phyloP scores from a whole-genome alignment of 2,797 vertebrate species.

The Characodon lateralis region DNA sequence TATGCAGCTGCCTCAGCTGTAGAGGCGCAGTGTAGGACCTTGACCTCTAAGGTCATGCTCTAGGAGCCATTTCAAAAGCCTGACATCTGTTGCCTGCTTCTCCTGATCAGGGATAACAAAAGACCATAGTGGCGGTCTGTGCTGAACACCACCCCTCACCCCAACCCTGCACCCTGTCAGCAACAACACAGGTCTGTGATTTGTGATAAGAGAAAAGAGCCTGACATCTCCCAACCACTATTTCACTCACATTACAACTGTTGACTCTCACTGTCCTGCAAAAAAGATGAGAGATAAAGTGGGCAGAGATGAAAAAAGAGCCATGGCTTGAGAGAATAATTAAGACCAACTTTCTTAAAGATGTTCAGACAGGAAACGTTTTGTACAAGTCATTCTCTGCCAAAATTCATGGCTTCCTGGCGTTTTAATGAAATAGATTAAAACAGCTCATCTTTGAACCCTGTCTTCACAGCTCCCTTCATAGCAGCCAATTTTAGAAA shows the following conservation, averaged over 20 bases:
- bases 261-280: not conserved
- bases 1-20: not conserved
- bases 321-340: not conserved
- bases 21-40: slow-evolving; percentile 64
- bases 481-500: not conserved
- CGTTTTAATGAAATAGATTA: not conserved
- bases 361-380: not conserved
- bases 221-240: slow-evolving; percentile 8
- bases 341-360: not conserved
- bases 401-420: not conserved
- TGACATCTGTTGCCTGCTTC: slow-evolving; percentile 85
- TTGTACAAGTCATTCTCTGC: not conserved
- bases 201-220: slow-evolving; percentile 30
- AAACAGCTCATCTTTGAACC: no score
- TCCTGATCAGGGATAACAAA: slow-evolving; percentile 67
- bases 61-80: slow-evolving; percentile 80
- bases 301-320: not conserved
- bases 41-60: slow-evolving; percentile 82
- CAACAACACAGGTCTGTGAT: slow-evolving; percentile 36
- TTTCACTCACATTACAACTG: slow-evolving; percentile 8
- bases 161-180: not conserved
- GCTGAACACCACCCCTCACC: slow-evolving; percentile 8
- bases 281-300: not conserved
- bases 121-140: slow-evolving; percentile 20
- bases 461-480: no score